Percentiles rank a stretch among this genome's conserved stretches.
Conservation (phyloP, 2,797 vertebrate species). For the Monodelphis domestica region DNA sequence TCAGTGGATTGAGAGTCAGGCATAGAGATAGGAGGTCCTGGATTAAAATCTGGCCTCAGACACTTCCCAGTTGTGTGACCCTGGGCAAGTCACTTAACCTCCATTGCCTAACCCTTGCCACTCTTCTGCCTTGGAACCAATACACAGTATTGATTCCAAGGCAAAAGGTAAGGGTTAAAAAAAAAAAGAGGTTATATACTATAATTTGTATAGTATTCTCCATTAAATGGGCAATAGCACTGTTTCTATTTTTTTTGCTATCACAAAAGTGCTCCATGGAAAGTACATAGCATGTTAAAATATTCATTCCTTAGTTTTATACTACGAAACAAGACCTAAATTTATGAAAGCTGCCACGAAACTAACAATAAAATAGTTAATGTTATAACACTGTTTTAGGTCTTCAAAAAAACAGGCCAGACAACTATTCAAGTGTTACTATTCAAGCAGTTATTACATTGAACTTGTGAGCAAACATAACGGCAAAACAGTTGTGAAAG, state of each 20-base stretch:
- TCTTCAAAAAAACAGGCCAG: background rate
- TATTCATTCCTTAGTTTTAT: background rate
- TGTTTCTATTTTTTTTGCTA: background rate
- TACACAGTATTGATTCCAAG: too few species aligned
- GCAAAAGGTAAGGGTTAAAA: too few species aligned
- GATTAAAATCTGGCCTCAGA: too few species aligned
- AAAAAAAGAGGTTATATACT: too few species aligned
- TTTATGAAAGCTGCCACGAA: background rate
- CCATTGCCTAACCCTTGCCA: too few species aligned
- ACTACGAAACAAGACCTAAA: background rate
- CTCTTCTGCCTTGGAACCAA: too few species aligned
- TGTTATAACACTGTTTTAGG: background rate
- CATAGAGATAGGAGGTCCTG: too few species aligned
- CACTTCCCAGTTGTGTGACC: too few species aligned
- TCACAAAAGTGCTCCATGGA: background rate
- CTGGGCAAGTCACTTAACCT: too few species aligned
- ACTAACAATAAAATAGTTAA: background rate
- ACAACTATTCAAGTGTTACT: background rate
- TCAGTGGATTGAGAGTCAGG: too few species aligned
- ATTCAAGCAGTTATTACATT: background rate
- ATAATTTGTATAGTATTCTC: background rate
- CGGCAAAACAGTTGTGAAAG: background rate
- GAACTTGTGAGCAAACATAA: background rate
- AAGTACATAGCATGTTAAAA: background rate
- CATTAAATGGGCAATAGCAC: background rate